Evolutionary conservation across 2,797 vertebrate genomes (phyloP).

Genomic region (Chelidonichthys spinosus): DNA sequence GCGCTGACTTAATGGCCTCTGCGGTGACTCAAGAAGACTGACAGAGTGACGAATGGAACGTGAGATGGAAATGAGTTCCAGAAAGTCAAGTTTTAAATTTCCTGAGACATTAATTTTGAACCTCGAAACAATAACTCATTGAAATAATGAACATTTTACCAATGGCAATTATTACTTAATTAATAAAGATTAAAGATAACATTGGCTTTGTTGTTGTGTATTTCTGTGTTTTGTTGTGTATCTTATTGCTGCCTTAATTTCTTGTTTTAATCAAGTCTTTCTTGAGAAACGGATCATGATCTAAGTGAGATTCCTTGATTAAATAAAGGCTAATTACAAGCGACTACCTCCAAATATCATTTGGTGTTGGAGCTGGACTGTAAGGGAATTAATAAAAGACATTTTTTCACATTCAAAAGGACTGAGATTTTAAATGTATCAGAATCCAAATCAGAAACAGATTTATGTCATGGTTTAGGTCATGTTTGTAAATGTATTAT

Average conservation of each 20-base stretch:
- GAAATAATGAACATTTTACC: not conserved
- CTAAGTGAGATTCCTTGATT: not conserved
- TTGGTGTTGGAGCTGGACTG: not conserved
- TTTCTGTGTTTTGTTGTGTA: not conserved
- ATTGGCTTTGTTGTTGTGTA: not conserved
- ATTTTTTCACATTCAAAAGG: not conserved
- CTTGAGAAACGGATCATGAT: not conserved
- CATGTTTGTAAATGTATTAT: not conserved
- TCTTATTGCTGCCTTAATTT: not conserved
- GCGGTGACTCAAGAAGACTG: slow-evolving; percentile 2
- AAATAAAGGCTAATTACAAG: not conserved
- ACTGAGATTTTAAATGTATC: not conserved
- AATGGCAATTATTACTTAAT: not conserved
- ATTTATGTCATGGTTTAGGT: too few species aligned
- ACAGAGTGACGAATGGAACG: slow-evolving; percentile 1
- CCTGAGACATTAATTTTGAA: not conserved
- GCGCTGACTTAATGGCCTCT: slow-evolving; percentile 16
- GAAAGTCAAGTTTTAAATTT: not conserved
- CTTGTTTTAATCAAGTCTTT: not conserved
- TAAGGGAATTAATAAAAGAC: not conserved
- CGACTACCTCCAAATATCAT: not conserved
- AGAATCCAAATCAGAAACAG: not conserved
- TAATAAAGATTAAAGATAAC: not conserved
- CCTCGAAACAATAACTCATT: not conserved
- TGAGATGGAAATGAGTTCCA: not conserved